Percentiles rank a stretch among this genome's conserved stretches.
Conservation (phyloP, 2,113 vertebrate genomes). For the Ptilorrhoa leucosticta region DNA sequence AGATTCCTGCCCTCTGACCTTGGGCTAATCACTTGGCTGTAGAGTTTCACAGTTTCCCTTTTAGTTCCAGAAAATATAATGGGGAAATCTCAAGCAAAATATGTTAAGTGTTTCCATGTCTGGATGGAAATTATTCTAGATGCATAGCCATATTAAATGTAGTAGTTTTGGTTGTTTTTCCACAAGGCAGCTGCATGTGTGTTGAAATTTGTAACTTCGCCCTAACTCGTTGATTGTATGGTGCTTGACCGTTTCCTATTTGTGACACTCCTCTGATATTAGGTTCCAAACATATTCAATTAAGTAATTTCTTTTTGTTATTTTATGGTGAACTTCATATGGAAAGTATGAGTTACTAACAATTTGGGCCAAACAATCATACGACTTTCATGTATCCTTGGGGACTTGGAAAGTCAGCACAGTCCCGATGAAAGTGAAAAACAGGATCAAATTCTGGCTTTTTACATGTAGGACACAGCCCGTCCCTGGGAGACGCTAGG, state of each 20-base stretch:
- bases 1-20: background rate
- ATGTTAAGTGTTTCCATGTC: background rate
- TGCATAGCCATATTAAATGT: background rate
- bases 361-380: background rate
- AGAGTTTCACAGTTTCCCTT: background rate
- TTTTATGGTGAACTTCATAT: constrained; percentile 28
- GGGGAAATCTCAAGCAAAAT: background rate
- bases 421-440: background rate
- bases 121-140: background rate
- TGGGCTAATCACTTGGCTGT: background rate
- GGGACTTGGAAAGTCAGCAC: background rate
- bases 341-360: constrained; percentile 21
- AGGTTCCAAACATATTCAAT: constrained; percentile 41
- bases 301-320: constrained; percentile 21
- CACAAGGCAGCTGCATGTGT: background rate
- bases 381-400: background rate
- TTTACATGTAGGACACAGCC: background rate
- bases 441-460: background rate
- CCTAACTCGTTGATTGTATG: background rate
- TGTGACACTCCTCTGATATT: constrained; percentile 23
- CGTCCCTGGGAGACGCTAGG: background rate
- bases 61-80: background rate
- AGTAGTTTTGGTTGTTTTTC: background rate
- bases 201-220: constrained; percentile 23
- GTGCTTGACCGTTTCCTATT: constrained; percentile 3